Conservation (phyloP, 1,140 invertebrate genomes). For the Drosophila sproati region DNA sequence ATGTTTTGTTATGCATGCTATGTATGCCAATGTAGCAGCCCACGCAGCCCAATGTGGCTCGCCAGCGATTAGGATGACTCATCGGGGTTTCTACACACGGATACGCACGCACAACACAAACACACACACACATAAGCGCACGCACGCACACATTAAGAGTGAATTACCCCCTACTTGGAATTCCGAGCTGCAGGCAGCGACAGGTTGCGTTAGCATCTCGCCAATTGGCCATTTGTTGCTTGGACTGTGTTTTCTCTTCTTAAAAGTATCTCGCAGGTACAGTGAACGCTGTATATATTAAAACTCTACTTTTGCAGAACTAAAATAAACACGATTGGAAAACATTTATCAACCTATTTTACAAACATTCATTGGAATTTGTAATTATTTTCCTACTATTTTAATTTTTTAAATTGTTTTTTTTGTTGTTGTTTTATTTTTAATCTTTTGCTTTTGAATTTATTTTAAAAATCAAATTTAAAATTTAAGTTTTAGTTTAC, state of each 20-base stretch:
- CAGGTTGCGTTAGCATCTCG: conserved; percentile 44
- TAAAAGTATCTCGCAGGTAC: conserved; percentile 14
- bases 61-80: conserved; percentile 68
- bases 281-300: not conserved
- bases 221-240: conserved; percentile 55
- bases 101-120: conserved; percentile 15
- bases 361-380: too few species aligned
- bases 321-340: too few species aligned
- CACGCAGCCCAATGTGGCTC: conserved; percentile 29
- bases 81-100: conserved; percentile 83
- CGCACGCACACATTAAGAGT: conserved; percentile 1
- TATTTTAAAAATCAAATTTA: too few species aligned
- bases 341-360: too few species aligned
- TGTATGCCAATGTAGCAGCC: conserved; percentile 43
- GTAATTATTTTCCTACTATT: too few species aligned
- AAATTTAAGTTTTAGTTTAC: too few species aligned
- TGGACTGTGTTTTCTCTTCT: conserved; percentile 2
- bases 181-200: conserved; percentile 32
- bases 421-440: too few species aligned
- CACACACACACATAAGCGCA: not conserved
- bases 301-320: too few species aligned
- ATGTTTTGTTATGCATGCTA: conserved; percentile 22
- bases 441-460: too few species aligned
- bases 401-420: too few species aligned
- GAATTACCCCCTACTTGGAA: conserved; percentile 52